phyloP scores from a whole-genome alignment of 2,888 invertebrate species.

The Oithona nana region DNA sequence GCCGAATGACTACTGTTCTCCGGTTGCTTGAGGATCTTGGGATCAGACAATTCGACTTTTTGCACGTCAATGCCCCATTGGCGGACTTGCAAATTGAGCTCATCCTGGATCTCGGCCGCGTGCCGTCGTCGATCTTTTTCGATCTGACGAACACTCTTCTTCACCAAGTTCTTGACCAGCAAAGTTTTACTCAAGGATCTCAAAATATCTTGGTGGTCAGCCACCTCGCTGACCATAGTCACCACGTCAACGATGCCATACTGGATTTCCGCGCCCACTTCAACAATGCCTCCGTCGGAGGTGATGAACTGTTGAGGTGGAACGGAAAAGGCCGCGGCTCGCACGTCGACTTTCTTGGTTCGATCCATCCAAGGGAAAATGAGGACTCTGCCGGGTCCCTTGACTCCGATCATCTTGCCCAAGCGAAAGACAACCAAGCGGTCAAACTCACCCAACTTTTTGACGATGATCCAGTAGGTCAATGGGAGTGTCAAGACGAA shows the following conservation, averaged over 20 bases:
- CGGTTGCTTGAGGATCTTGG: constrained; percentile 6
- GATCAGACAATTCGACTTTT: constrained; percentile 6
- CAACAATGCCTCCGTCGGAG: constrained; percentile 10
- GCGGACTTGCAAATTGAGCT: constrained; percentile 11
- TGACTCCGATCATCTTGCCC: constrained; percentile 17
- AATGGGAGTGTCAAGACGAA: constrained; percentile 7
- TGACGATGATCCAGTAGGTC: constrained; percentile 11
- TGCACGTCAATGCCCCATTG: constrained; percentile 16
- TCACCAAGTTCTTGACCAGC: constrained; percentile 6
- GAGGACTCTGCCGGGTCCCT: constrained; percentile 13
- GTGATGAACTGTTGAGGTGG: constrained; percentile 16
- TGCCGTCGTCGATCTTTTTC: constrained; percentile 2
- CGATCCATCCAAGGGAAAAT: constrained; percentile 17
- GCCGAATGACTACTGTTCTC: constrained; percentile 4
- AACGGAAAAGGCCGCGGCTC: constrained; percentile 15
- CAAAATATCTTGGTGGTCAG: constrained; percentile 12
- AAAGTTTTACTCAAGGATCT: constrained; percentile 10
- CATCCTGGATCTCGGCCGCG: constrained; percentile 10
- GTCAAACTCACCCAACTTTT: constrained; percentile 15
- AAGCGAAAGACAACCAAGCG: constrained; percentile 14
- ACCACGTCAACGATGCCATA: constrained; percentile 15
- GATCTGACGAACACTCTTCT: constrained; percentile 7
- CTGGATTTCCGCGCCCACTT: constrained; percentile 16
- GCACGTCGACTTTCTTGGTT: constrained; percentile 13
- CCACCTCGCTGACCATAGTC: constrained; percentile 15